Base-by-base conservation (phyloP, 2,797 vertebrate species). In the Xiphophorus birchmanni region DNA sequence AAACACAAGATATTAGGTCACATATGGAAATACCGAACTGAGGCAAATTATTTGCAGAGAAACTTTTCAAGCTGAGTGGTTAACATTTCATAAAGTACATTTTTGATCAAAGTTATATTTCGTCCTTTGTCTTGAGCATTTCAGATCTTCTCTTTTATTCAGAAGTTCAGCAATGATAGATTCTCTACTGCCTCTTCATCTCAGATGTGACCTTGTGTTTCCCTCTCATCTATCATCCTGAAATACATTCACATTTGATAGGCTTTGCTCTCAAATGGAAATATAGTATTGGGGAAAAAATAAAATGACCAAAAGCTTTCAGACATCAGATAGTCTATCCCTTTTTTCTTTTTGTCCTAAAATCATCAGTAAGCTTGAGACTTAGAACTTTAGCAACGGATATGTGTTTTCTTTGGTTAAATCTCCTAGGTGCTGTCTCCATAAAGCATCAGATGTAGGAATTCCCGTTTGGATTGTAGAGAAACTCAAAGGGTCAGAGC, bases 181-280 rank as follows among this genome's bases (percentile, higher is more conserved):
- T 29, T 80, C 37, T 73, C 80, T 90, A 75, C 60, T 52, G 42
- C 3, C 67, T 40, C 76, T 44, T 80, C n/a, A 67, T 87, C 80
- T 85, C 76, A 74, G 54, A 48, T 69, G 71, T 76, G 83, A 88
- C 87, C 88, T 87, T 88, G 78, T 37, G 50, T n/a, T 6, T 2
- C 47, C 29, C 0, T 67, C 4, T 81, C 87, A 91, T 91, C 87
- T 80, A 86, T 92, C 88, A 87, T 72, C 77, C 69, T 37, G 56
- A 15, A 73, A 77, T 73, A 50, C 35, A 63, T 35, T 15, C 58
- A 58, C 72, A 45, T 9, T 78, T 32, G 56, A 65, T 63, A 63
- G 54, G 54, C 26, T 54, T 54, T 54, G 18, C 21, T 54, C 21
- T 26, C 23, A 56, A 11, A 56, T 56, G 10, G 10, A 56, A 56